Conservation (phyloP, 2,888 invertebrate genomes). For the Zootermopsis nevadensis region DNA sequence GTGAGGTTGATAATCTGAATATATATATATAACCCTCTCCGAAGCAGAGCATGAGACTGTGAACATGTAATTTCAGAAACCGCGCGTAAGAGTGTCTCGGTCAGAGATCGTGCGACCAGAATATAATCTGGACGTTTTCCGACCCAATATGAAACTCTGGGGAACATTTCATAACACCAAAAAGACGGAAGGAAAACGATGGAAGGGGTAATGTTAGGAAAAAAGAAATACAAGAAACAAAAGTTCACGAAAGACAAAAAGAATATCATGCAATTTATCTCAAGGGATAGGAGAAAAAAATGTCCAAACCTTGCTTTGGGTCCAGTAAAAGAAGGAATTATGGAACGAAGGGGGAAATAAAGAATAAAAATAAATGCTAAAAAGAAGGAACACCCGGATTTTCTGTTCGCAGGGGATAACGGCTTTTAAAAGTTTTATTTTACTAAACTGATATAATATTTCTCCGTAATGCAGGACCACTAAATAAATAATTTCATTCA, state of each 20-base stretch:
- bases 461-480: background rate
- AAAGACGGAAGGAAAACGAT: conserved; percentile 21
- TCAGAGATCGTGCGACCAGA: background rate
- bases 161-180: conserved; percentile 40
- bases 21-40: background rate
- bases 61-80: background rate
- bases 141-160: conserved; percentile 36
- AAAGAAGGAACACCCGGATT: background rate
- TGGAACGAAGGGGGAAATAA: background rate
- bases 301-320: background rate
- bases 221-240: conserved; percentile 36
- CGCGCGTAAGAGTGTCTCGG: background rate
- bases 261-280: conserved; percentile 34
- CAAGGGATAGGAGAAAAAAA: conserved; percentile 30
- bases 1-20: background rate
- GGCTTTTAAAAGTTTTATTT: background rate
- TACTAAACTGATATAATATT: background rate
- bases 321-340: conserved; percentile 5
- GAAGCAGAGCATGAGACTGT: background rate
- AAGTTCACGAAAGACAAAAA: conserved; percentile 26
- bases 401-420: background rate
- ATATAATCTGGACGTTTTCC: conserved; percentile 34
- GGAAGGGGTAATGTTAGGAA: conserved; percentile 21
- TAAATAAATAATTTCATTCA: background rate
- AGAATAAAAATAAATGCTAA: conserved; percentile 8